Evolutionary conservation across 2,888 invertebrate genomes (phyloP), one percentile per base, ranked within the genome.

Genomic region (Dimorphilus gyrociliatus): DNA sequence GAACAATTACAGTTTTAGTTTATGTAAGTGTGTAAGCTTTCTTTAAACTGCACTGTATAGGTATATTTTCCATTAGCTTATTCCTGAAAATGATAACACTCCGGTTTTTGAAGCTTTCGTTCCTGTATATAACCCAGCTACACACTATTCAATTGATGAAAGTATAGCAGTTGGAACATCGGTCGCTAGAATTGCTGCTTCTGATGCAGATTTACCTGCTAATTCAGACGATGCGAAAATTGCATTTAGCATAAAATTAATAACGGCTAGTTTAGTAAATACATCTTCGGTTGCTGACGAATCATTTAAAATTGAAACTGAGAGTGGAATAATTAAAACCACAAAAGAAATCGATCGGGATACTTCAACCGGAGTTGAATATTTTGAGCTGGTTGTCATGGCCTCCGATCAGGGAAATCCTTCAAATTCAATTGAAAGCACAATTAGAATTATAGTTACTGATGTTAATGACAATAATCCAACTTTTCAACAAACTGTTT

Each of bases 381-480:
- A 19, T 12, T n/a, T 23, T 18, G 16, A 8, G 18, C 17, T 25
- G 18, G 18, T 34, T 21, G 7, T 25, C 27, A 13, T 34, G 29
- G 50, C 47, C 4, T 29, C 25, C 15, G 55, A 55, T 36, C 34
- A 32, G 4, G 52, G 50, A 3, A 36, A 32, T 2, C 37, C 44
- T 2, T 14, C 40, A 8, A 30, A 41, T 13, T 36, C 36, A 14
- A 40, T 40, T 29, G 16, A 43, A 10, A 47, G 44, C 2, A 25
- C 35, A 14, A 38, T 50, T 5, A 37, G 35, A 3, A 25, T 35
- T 6, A 18, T 18, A 10, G n/a, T 36, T 2, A 27, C 25, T 16
- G 52, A 52, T 32, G 15, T 47, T 5, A 52, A 52, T 32, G 52
- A 52, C 32, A 50, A 48, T 23, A 27, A 40, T 1, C 50, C 52